Base-by-base conservation (phyloP, 2,888 invertebrate genomes). In the Drosophila cognata region DNA sequence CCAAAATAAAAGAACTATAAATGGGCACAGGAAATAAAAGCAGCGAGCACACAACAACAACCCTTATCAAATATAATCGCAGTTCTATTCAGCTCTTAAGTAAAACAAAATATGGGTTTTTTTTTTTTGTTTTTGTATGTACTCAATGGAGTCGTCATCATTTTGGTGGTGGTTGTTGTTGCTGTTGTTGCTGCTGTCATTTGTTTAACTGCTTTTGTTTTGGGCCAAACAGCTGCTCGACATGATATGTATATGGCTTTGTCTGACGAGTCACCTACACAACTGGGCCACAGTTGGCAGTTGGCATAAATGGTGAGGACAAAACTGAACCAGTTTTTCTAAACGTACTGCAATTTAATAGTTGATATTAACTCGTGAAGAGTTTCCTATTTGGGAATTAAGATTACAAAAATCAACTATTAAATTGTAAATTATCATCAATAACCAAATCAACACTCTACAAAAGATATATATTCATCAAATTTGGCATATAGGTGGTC, bases 161-260 rank as follows among this genome's bases (percentile, higher is more conserved):
- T 81, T 64, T 57, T 41, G 21, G 25, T 28, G 11, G n/a, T 43
- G 36, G 31, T 70, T 52, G 16, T 64, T 50, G 36, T 43, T 58
- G 48, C 62, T 65, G n/a, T 58, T 71, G 57, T 38, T 46, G 63
- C 46, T 74, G 63, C 68, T 77, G 81, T 75, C 74, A 73, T 82
- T 79, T 58, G 60, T 68, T 70, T 79, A 71, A 72, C 64, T 59
- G 74, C 82, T 70, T 81, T 82, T 88, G 82, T 81, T 79, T 78
- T 67, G 56, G 62, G 68, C 70, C 68, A 74, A 88, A 88, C 86
- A 88, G 88, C 88, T 83, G 88, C 68, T 79, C 63, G 80, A 67
- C 86, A 85, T 83, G 73, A 84, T 57, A 81, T 67, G 51, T 63
- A 59, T 68, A 56, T 35, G 35, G n/a, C 58, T 43, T 46, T 51